These are phyloP conservation scores for Phylloscopus trochiloides DNA, from an alignment of 2,113 vertebrate genomes.

Conservation along the genomic window DNA sequence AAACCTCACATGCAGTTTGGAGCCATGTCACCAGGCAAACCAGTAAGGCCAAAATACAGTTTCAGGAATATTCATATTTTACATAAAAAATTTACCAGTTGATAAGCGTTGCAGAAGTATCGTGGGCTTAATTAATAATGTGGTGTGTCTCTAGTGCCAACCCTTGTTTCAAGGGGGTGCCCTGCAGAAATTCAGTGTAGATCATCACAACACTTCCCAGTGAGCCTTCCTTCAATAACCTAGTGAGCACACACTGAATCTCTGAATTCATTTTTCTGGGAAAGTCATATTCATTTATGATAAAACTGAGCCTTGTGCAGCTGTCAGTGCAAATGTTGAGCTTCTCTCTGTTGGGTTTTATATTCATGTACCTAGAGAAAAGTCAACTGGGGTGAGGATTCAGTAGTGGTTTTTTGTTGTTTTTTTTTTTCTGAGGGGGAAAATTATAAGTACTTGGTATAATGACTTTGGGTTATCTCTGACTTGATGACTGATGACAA, in stretches of 20 bases:
- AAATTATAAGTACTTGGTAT: neutral
- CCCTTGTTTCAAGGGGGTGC: neutral
- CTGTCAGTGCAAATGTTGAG: neutral
- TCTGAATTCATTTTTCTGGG: neutral
- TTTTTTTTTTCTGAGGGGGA: neutral
- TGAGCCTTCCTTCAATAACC: neutral
- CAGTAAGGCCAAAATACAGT: neutral
- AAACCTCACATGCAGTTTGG: neutral
- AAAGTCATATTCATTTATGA: neutral
- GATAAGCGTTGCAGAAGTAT: neutral
- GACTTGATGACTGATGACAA: constrained; percentile 27
- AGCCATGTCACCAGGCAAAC: neutral
- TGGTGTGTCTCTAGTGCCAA: neutral
- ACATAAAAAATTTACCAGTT: neutral
- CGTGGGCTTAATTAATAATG: neutral
- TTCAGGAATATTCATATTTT: neutral
- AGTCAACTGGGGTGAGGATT: neutral
- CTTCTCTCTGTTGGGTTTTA: neutral
- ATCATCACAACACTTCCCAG: neutral
- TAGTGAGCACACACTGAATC: neutral
- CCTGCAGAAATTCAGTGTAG: neutral
- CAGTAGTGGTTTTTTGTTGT: no score
- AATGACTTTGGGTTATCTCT: constrained; percentile 1
- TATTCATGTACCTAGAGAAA: neutral
- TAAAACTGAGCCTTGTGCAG: neutral